These are phyloP conservation scores for Spilogale gracilis DNA, from an alignment of 2,113 vertebrate genomes.

Conservation along the genomic window DNA sequence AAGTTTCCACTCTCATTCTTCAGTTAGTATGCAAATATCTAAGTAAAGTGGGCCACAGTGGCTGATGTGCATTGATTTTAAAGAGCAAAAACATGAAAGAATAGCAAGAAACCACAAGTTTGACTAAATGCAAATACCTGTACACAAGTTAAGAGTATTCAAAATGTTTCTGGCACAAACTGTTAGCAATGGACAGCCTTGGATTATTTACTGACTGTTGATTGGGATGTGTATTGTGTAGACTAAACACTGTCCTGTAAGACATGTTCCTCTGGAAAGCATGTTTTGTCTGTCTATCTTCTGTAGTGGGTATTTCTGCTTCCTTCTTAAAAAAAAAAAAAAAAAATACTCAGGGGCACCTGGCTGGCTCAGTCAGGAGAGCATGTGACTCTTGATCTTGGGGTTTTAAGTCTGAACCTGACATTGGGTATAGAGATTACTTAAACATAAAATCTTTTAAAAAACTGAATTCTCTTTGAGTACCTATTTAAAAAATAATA, in stretches of 20 bases:
- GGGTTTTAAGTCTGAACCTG: neutral
- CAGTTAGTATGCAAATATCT: neutral
- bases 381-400: neutral
- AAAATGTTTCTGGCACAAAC: neutral
- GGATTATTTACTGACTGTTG: neutral
- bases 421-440: neutral
- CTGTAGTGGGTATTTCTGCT: neutral
- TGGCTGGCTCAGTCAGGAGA: neutral
- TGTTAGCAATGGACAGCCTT: neutral
- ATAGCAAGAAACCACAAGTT: neutral
- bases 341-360: neutral
- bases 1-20: neutral
- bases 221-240: neutral
- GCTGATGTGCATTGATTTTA: conserved; percentile 3
- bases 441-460: neutral
- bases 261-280: conserved; percentile 20
- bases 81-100: neutral
- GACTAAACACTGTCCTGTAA: conserved; percentile 43
- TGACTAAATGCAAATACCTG: conserved; percentile 53
- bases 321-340: conserved; percentile 58
- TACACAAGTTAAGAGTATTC: neutral
- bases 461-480: neutral
- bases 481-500: conserved; percentile 16
- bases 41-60: neutral
- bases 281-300: conserved; percentile 55